These are phyloP conservation scores for Cephus runcator DNA, from an alignment of 2,888 invertebrate genomes.

Conservation along the genomic window DNA sequence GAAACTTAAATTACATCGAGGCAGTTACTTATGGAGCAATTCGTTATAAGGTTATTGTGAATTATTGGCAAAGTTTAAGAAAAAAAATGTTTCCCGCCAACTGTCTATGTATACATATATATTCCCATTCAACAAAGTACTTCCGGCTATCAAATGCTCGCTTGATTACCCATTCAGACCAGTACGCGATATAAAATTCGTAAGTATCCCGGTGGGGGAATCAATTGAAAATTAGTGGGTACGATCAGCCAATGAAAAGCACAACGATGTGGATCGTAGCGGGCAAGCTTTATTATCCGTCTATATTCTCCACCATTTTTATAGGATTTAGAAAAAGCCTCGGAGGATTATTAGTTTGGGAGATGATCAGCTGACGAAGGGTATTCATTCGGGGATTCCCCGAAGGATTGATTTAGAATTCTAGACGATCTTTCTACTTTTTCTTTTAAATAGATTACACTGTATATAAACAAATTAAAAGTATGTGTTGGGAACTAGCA, in stretches of 20 bases:
- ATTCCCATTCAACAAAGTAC: not conserved
- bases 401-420: not conserved
- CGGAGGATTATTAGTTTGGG: not conserved
- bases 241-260: not conserved
- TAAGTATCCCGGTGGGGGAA: not conserved
- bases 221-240: constrained; percentile 1
- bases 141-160: not conserved
- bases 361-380: not conserved
- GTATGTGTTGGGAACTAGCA: not conserved
- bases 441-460: not conserved
- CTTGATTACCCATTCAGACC: constrained; percentile 2
- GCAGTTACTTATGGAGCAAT: not conserved
- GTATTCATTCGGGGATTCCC: not conserved
- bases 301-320: not conserved
- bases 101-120: not conserved
- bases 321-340: not conserved
- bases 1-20: not conserved
- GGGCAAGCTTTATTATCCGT: not conserved
- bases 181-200: not conserved
- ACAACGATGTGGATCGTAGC: not conserved
- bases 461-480: not conserved
- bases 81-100: not conserved
- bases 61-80: not conserved
- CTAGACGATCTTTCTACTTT: not conserved
- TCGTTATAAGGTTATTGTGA: not conserved